phyloP scores from a whole-genome alignment of 2,113 vertebrate genomes.

The Taxidea taxus region DNA sequence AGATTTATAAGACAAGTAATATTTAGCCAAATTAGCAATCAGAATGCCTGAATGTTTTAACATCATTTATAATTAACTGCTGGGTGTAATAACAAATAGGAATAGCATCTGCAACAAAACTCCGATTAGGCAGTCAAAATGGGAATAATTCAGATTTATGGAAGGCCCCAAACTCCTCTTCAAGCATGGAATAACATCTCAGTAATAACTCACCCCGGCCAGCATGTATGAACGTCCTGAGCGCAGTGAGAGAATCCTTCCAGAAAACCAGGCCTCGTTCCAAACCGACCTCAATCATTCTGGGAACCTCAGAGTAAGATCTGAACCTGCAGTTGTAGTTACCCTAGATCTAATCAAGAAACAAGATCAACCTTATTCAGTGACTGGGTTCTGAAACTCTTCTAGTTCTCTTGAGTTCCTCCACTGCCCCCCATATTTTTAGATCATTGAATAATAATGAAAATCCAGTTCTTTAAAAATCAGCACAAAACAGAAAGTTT shows the following conservation, averaged over 20 bases:
- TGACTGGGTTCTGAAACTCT: not conserved
- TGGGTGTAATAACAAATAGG: constrained; percentile 64
- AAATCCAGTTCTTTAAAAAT: not conserved
- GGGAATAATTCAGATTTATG: constrained; percentile 45
- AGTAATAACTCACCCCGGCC: not conserved
- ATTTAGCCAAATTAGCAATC: constrained; percentile 72
- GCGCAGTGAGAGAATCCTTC: not conserved
- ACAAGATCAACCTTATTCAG: accelerated
- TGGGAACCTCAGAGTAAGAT: not conserved
- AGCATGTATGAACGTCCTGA: accelerated
- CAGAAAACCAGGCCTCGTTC: accelerated
- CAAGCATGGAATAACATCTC: not conserved
- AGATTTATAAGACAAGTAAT: constrained; percentile 74
- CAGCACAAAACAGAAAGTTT: not conserved
- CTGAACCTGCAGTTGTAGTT: not conserved
- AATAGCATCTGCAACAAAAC: constrained; percentile 57
- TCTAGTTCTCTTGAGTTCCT: not conserved
- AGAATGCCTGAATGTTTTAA: constrained; percentile 67
- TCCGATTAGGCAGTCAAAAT: not conserved
- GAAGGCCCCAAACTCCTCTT: not conserved
- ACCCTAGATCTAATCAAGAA: not conserved
- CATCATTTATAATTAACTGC: constrained; percentile 71
- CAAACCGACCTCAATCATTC: not conserved
- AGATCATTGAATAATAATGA: not conserved
- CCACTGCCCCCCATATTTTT: not conserved